Base-by-base conservation (phyloP, 1,140 invertebrate genomes). In the Nasonia longicornis region DNA sequence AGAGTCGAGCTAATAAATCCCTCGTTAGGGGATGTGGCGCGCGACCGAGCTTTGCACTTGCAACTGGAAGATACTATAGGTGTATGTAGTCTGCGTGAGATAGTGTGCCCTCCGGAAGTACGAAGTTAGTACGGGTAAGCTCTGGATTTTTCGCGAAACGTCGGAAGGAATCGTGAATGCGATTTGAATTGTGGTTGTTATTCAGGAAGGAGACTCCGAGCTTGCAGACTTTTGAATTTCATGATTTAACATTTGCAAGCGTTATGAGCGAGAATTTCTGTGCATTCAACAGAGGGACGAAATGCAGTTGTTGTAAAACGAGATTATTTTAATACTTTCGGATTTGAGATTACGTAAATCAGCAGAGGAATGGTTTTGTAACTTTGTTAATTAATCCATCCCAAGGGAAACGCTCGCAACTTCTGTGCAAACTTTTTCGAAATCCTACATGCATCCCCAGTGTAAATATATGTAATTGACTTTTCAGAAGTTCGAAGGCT, bases 1-100 rank as follows among this genome's bases (percentile, higher is more conserved):
- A 58, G 52, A 58, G 52, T 58, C 16, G 52, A 58, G 52, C 52
- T 58, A 58, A 58, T 58, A 58, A 58, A 58, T 58, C 52, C 52
- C 52, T n/a, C 52, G 52, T 58, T 58, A 58, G 7, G 52, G 52
- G 52, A 58, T 58, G 20, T 58, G 20, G 52, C 52, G 52, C 52
- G 52, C 16, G 6, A 58, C 52, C 16, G 16, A 58, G 52, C 52
- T 58, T 58, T 58, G 52, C n/a, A 4, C 16, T n/a, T 16, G 52
- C 16, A 16, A 58, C 52, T 58, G 20, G n/a, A 20, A 58, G 52
- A 20, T 58, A 58, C 52, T 14, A 20, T n/a, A 58, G 52, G 52
- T n/a, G 14, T 58, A 58, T 16, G n/a, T 42, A 42, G 38, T 42
- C 20, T n/a, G 20, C 52, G 14, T 14, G 20, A 58, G 52, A 58